A percentile compares a stretch with the other conserved stretches of the same genome.
Conservation (phyloP, 2,888 invertebrate species). For the Bruchidius siliquastri region DNA sequence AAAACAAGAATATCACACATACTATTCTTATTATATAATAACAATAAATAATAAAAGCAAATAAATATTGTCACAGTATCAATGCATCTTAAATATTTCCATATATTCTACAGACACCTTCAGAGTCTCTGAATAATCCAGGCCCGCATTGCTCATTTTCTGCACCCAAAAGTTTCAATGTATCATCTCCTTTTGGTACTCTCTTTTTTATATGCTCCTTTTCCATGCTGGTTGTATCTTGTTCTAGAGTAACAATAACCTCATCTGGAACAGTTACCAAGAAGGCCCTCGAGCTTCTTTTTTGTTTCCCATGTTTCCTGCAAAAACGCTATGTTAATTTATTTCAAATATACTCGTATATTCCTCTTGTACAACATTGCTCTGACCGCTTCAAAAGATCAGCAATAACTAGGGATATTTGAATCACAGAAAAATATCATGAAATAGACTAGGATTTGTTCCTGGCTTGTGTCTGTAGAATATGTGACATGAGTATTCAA, state of each 20-base stretch:
- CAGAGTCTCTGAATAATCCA: conserved; percentile 62
- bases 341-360: too few species aligned
- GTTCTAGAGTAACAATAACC: conserved; percentile 22
- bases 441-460: too few species aligned
- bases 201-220: conserved; percentile 30
- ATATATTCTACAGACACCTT: conserved; percentile 53
- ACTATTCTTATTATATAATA: background rate
- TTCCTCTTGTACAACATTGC: too few species aligned
- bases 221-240: conserved; percentile 25
- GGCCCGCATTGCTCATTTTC: conserved; percentile 70
- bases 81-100: background rate
- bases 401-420: too few species aligned
- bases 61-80: background rate
- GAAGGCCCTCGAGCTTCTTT: conserved; percentile 31
- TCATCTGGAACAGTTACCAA: conserved; percentile 36
- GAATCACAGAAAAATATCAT: too few species aligned
- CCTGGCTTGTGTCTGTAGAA: too few species aligned
- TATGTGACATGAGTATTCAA: too few species aligned
- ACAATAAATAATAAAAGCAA: background rate
- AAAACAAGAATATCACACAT: background rate
- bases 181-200: conserved; percentile 23
- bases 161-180: conserved; percentile 60
- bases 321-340: background rate
- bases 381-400: too few species aligned
- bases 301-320: conserved; percentile 2